Percentiles rank a stretch among this genome's conserved stretches.
These are phyloP conservation scores for Hymenopus coronatus DNA, from an alignment of 2,888 invertebrate species.

Conservation along the genomic window DNA sequence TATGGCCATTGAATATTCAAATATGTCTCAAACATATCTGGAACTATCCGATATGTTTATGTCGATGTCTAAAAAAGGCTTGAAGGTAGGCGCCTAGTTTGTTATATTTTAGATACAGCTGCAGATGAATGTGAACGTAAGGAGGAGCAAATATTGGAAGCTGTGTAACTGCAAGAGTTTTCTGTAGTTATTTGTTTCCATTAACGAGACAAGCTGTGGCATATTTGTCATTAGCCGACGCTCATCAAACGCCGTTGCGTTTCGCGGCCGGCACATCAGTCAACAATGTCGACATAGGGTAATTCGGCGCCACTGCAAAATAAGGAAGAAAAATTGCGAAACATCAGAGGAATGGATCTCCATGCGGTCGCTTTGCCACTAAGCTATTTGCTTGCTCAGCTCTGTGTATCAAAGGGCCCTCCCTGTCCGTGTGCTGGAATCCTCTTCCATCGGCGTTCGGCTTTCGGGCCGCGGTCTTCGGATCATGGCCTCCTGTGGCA, in stretches of 20 bases:
- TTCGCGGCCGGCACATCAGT: background rate
- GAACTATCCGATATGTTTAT: no score
- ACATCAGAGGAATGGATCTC: background rate
- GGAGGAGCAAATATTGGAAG: no score
- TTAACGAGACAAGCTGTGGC: background rate
- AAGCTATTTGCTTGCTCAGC: background rate
- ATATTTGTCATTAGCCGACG: background rate
- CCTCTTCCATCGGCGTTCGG: background rate
- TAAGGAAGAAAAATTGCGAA: background rate
- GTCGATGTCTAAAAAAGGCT: no score
- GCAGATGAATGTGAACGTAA: no score
- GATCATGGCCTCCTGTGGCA: background rate
- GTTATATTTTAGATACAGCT: no score
- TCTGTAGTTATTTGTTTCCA: background rate
- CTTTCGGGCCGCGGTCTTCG: background rate
- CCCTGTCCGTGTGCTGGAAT: background rate
- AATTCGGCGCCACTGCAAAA: background rate
- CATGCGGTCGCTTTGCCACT: background rate
- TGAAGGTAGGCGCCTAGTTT: no score
- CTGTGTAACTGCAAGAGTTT: no score
- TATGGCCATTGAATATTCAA: no score
- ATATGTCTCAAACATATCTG: no score
- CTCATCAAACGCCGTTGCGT: background rate
- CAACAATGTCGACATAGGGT: background rate
- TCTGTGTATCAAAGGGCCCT: background rate